Evolutionary conservation across 2,888 invertebrate genomes (phyloP).

Genomic region (Andrena haemorrhoa): DNA sequence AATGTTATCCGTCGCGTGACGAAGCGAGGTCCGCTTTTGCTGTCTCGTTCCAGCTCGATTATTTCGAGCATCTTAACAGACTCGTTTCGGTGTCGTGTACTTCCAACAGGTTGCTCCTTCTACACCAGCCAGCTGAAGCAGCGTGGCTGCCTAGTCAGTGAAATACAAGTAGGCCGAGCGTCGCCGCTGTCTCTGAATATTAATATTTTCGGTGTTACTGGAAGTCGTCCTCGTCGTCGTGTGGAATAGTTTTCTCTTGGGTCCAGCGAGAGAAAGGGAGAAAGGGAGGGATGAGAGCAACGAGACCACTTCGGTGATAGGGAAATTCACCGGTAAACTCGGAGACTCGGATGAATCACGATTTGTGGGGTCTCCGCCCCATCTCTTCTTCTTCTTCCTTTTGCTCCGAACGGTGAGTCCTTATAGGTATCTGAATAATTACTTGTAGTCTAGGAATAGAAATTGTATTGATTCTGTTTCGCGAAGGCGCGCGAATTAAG

Average conservation of each 20-base stretch:
- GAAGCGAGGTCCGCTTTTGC: constrained; percentile 45
- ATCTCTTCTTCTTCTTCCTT: neutral
- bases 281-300: constrained; percentile 2
- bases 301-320: constrained; percentile 22
- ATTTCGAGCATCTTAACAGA: constrained; percentile 34
- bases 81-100: constrained; percentile 20
- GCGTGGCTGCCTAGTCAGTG: constrained; percentile 3
- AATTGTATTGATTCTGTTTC: neutral
- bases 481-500: too few relatives aligned
- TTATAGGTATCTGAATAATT: constrained; percentile 9
- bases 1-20: constrained; percentile 67
- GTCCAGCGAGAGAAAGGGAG: neutral
- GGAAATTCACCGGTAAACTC: constrained; percentile 38
- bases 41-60: constrained; percentile 31
- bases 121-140: neutral
- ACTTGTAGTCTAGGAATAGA: neutral
- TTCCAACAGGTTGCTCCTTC: constrained; percentile 46
- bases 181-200: neutral
- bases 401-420: constrained; percentile 35
- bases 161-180: constrained; percentile 1
- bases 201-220: constrained; percentile 11
- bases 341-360: constrained; percentile 56
- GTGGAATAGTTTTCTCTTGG: neutral
- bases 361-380: constrained; percentile 19
- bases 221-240: neutral